phyloP scores from a whole-genome alignment of 1,140 invertebrate species.

The Bombus difficillimus region DNA sequence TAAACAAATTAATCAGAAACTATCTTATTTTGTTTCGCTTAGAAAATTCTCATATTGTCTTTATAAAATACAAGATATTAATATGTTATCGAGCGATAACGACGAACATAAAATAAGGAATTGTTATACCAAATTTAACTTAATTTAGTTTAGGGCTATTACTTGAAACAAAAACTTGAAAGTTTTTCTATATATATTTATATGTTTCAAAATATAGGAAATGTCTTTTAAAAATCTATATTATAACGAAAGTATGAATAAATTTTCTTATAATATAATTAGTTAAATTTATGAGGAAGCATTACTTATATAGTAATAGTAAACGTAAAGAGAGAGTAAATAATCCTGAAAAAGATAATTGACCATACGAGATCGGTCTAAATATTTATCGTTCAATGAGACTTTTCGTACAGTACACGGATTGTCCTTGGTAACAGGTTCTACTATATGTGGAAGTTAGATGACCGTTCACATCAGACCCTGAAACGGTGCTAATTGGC shows the following conservation, averaged over 20 bases:
- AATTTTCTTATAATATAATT: background rate
- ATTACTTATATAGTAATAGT: too few relatives aligned
- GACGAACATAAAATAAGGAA: background rate
- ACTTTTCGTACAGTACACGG: slow-evolving; percentile 55
- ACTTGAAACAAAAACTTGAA: too few relatives aligned
- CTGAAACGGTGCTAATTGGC: slow-evolving; percentile 76
- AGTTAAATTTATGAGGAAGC: background rate
- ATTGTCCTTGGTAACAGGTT: slow-evolving; percentile 63
- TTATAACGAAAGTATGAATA: background rate
- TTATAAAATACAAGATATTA: background rate
- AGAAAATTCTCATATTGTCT: background rate
- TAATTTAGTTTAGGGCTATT: background rate
- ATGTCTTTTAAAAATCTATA: background rate
- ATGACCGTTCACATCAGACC: slow-evolving; percentile 71
- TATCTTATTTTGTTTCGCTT: background rate
- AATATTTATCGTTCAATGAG: slow-evolving; percentile 51
- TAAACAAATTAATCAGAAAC: background rate
- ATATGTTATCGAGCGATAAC: background rate
- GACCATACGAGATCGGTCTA: too few relatives aligned
- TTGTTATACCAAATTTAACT: background rate
- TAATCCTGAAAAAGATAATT: slow-evolving; percentile 1
- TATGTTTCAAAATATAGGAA: background rate
- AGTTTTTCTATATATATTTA: too few relatives aligned
- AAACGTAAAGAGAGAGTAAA: background rate
- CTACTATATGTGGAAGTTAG: slow-evolving; percentile 61